Percentiles rank a stretch among this genome's conserved stretches.
These are phyloP conservation scores for Nemotelus nigrinus DNA, from an alignment of 2,888 invertebrate species.

Conservation along the genomic window DNA sequence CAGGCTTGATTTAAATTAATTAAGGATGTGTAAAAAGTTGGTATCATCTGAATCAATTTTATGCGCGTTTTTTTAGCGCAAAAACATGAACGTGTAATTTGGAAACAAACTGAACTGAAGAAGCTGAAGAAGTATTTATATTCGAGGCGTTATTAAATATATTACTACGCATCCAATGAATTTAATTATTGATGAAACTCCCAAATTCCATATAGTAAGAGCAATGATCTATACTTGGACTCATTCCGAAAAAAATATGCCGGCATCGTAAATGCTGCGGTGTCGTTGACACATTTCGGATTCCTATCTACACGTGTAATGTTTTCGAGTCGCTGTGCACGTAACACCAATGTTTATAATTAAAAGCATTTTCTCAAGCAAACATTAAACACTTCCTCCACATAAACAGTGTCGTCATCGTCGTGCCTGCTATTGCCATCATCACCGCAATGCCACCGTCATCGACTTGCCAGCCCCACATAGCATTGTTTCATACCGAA, in stretches of 20 bases:
- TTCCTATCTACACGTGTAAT: slow-evolving; percentile 45
- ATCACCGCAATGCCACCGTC: background rate
- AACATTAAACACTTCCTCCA: slow-evolving; percentile 48
- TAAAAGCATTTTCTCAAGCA: slow-evolving; percentile 49
- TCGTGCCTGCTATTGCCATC: slow-evolving; percentile 23
- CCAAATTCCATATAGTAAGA: no score
- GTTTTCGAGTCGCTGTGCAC: slow-evolving; percentile 37
- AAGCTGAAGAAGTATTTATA: no score
- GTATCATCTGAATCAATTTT: no score
- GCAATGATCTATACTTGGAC: no score
- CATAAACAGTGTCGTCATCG: slow-evolving; percentile 45
- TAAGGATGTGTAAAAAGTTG: no score
- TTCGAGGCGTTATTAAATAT: no score
- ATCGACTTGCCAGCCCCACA: background rate
- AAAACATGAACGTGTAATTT: no score
- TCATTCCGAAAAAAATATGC: background rate
- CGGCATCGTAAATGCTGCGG: slow-evolving; percentile 8
- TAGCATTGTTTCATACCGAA: slow-evolving; percentile 1
- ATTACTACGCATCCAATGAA: no score
- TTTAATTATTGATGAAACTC: no score
- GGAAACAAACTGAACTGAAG: no score
- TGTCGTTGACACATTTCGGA: slow-evolving; percentile 47
- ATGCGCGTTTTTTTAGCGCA: no score
- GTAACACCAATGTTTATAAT: slow-evolving; percentile 48
- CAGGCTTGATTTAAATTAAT: no score